Evolutionary conservation across 2,888 invertebrate genomes (phyloP).

Genomic region (Hipparchia sbordonii): DNA sequence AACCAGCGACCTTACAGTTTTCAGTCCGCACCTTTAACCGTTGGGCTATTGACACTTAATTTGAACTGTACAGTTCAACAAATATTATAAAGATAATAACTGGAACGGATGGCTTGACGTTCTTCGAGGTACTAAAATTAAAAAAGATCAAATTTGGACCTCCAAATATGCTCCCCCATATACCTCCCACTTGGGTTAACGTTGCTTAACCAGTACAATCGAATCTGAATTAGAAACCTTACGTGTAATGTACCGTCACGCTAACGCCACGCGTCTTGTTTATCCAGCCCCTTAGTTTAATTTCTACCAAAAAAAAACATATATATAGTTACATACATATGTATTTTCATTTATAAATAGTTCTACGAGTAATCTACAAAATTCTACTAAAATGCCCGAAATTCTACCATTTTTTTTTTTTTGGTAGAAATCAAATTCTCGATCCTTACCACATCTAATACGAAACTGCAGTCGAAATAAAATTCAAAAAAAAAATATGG

Average conservation of each 20-base stretch:
- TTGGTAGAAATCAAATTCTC: conserved; percentile 23
- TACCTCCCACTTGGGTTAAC: too few relatives aligned
- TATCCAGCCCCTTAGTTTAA: conserved; percentile 8
- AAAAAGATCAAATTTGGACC: too few relatives aligned
- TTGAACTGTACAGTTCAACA: too few relatives aligned
- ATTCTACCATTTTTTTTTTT: conserved; percentile 5
- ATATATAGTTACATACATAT: background rate
- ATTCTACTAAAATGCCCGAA: conserved; percentile 18
- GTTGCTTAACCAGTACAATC: too few relatives aligned
- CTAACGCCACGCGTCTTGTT: background rate
- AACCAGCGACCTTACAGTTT: too few relatives aligned
- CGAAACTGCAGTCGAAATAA: conserved; percentile 11
- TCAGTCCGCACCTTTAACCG: too few relatives aligned
- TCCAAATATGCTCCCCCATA: too few relatives aligned
- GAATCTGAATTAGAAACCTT: too few relatives aligned
- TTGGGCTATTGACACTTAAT: too few relatives aligned
- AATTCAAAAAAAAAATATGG: conserved; percentile 7
- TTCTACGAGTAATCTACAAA: conserved; percentile 1
- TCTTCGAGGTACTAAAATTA: too few relatives aligned
- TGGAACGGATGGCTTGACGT: too few relatives aligned
- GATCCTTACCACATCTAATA: conserved; percentile 12
- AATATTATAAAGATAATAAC: too few relatives aligned
- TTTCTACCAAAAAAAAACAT: conserved; percentile 20
- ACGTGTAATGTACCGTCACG: background rate
- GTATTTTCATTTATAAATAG: background rate